A percentile compares a stretch with the other conserved stretches of the same genome.
These are phyloP conservation scores for Oedothorax gibbosus DNA, from an alignment of 1,140 invertebrate species.

Conservation along the genomic window DNA sequence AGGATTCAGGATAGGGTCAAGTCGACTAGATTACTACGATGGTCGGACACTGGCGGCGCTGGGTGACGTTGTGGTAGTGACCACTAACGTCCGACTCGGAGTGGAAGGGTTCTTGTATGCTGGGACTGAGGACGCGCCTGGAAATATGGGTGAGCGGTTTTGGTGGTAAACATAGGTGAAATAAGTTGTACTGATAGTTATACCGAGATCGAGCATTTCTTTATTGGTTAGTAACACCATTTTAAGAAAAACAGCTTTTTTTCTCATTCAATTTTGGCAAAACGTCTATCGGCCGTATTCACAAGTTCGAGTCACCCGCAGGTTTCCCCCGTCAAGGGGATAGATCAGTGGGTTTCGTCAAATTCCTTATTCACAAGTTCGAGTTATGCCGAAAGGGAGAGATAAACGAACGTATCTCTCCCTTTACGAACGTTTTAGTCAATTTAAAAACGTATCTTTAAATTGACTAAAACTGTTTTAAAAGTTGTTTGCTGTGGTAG, in stretches of 20 bases:
- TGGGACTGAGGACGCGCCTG: conserved; percentile 89
- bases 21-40: conserved; percentile 74
- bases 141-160: conserved; percentile 84
- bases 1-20: conserved; percentile 61
- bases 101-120: conserved; percentile 93
- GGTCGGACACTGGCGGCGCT: conserved; percentile 90
- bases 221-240: background rate
- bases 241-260: too few species aligned
- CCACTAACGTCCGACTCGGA: conserved; percentile 95
- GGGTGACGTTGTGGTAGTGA: conserved; percentile 93
- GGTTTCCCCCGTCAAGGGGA: too few species aligned
- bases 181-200: background rate
- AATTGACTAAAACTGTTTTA: too few species aligned
- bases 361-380: too few species aligned
- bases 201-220: background rate
- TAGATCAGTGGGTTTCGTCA: too few species aligned
- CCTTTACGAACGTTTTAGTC: too few species aligned
- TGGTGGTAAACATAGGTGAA: background rate
- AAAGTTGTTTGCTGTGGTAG: too few species aligned
- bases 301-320: too few species aligned
- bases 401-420: too few species aligned
- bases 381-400: too few species aligned
- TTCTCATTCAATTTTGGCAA: background rate
- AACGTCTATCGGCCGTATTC: too few species aligned
- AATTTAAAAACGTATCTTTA: too few species aligned